Evolutionary conservation across 2,888 invertebrate species (phyloP).

Genomic region (Drosophila paracracens): DNA sequence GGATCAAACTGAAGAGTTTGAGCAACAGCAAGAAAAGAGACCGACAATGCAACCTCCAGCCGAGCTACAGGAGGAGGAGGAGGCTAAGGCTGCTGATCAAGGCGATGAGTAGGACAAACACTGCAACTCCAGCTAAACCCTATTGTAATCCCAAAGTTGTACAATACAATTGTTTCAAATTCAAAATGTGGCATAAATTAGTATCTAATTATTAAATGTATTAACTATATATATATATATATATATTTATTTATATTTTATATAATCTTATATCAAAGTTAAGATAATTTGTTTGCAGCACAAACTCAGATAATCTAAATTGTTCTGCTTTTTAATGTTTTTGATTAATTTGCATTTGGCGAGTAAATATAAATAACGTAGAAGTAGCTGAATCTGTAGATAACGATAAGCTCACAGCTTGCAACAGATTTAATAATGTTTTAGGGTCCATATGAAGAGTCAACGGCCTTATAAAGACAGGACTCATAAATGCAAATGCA

Average conservation of each 20-base stretch:
- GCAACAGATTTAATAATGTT: neutral
- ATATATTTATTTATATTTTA: neutral
- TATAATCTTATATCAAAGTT: neutral
- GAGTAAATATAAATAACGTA: slow-evolving; percentile 24
- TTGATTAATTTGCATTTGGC: neutral
- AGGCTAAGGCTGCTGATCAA: slow-evolving; percentile 4
- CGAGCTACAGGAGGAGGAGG: slow-evolving; percentile 4
- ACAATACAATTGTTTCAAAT: slow-evolving; percentile 17
- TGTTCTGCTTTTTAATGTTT: slow-evolving; percentile 10
- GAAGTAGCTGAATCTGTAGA: neutral
- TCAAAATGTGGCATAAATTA: slow-evolving; percentile 25
- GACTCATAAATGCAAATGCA: neutral
- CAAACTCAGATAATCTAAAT: neutral
- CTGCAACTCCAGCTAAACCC: neutral
- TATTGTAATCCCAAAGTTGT: slow-evolving; percentile 20
- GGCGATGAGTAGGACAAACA: slow-evolving; percentile 20
- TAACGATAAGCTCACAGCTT: neutral
- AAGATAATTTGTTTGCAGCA: neutral
- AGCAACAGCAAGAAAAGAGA: neutral
- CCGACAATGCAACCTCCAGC: neutral
- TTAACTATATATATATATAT: neutral
- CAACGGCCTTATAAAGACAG: neutral
- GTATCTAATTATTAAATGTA: slow-evolving; percentile 3
- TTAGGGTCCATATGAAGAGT: neutral
- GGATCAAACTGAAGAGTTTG: slow-evolving; percentile 13